phyloP scores from a whole-genome alignment of 2,888 invertebrate genomes.

The Liposcelis brunnea region DNA sequence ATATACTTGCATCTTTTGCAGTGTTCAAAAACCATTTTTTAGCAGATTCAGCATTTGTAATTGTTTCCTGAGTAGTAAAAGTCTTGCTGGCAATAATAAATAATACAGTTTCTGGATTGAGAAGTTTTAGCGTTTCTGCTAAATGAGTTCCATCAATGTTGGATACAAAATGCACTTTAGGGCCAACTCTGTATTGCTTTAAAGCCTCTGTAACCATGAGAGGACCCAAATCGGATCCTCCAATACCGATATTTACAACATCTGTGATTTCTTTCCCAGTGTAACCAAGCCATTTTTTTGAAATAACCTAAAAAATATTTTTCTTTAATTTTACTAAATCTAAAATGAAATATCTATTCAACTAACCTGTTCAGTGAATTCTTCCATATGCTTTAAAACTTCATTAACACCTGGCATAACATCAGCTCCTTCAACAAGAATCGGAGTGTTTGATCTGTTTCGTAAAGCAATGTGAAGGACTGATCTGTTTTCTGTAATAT shows the following conservation, averaged over 20 bases:
- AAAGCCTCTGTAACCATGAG: conserved; percentile 98
- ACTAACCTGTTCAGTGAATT: conserved; percentile 61
- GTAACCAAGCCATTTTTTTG: conserved; percentile 47
- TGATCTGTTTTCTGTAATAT: conserved; percentile 91
- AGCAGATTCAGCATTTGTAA: conserved; percentile 97
- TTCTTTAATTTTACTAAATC: too few species aligned
- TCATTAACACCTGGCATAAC: conserved; percentile 84
- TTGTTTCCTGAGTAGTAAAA: conserved; percentile 97
- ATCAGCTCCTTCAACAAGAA: conserved; percentile 63
- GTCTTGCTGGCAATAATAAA: conserved; percentile 99
- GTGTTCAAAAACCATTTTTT: conserved; percentile 81
- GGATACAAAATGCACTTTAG: conserved; percentile 88
- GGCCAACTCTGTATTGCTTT: conserved; percentile 73
- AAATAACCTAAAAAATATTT: conserved; percentile 30
- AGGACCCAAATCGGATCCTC: conserved; percentile 97
- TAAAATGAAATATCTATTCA: too few species aligned
- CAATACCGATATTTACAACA: conserved; percentile 98
- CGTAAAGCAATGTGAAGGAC: conserved; percentile 90
- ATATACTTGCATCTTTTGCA: conserved; percentile 61
- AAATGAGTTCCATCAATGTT: conserved; percentile 99
- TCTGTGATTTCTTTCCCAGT: conserved; percentile 91
- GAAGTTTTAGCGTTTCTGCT: conserved; percentile 75
- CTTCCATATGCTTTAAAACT: conserved; percentile 87
- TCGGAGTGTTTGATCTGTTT: conserved; percentile 36
- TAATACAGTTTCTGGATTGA: conserved; percentile 83